Evolutionary conservation across 2,888 invertebrate genomes (phyloP), one percentile per base, ranked within the genome.

Genomic region (Mesorhabditis spiculigera): DNA sequence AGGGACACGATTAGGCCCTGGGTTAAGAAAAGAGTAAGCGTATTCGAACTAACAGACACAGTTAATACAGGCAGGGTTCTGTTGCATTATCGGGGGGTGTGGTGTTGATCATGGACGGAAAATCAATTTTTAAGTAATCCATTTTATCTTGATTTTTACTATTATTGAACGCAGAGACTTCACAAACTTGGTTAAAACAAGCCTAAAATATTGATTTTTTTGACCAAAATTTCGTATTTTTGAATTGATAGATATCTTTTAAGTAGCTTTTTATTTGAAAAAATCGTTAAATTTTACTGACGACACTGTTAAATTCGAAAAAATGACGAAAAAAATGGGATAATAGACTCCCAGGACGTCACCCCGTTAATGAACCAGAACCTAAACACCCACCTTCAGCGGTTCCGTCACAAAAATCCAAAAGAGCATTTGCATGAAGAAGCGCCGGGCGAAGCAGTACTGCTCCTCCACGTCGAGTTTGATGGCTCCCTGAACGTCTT

Each of bases 371-470:
- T 28, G 28, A 1, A 28, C 28, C 28, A 28, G 28, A 73, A 5
- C 73, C 73, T 69, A 69, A 67, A 45, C 8, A 45, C 61, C 10
- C 42, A 71, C 74, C 70, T 80, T 80, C 45, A 81, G 41, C 6
- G 79, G 79, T 63, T 80, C 80, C 10, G 73, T 64, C 4, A 79
- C 58, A 6, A 76, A 41, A 3, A 74, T 63, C 78, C 78, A 81
- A 0, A 68, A 10, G 4, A 73, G 5, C 1, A 78, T 10, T 43
- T 66, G 74, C 28, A 78, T 65, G 50, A 72, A 65, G 58, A 76
- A 76, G 65, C 79, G 62, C 10, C 75, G 71, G 45, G 72, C 71
- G 69, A 73, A 80, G 3, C 58, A 50, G 10, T 13, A n/a, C n/a
- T 50, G 58, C n/a, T 50, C 10, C 58, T 50, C 58, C 8, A 50